phyloP scores from a whole-genome alignment of 2,113 vertebrate genomes.

The Colinus virginianus region DNA sequence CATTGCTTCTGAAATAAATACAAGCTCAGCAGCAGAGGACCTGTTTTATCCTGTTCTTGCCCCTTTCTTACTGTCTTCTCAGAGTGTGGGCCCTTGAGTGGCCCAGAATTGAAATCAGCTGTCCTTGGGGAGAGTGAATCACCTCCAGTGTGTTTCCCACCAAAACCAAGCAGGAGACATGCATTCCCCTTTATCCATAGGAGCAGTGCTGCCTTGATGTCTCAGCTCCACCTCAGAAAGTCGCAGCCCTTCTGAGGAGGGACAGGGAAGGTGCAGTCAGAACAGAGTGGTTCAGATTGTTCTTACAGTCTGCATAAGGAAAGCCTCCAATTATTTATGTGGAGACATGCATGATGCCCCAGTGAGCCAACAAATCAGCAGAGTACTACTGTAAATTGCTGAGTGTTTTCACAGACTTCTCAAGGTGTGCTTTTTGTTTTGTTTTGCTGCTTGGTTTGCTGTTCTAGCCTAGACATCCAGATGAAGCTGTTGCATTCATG shows the following conservation, averaged over 20 bases:
- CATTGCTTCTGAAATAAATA: not conserved
- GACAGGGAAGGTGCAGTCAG: not conserved
- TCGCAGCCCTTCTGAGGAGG: not conserved
- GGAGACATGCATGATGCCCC: not conserved
- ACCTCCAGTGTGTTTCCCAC: not conserved
- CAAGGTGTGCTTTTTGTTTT: not conserved
- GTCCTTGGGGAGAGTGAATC: not conserved
- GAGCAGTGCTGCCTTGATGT: not conserved
- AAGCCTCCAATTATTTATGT: not conserved
- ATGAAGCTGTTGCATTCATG: not conserved
- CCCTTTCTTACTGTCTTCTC: not conserved
- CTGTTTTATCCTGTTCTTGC: not conserved
- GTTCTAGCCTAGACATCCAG: not conserved
- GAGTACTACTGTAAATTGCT: not conserved
- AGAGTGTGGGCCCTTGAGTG: not conserved
- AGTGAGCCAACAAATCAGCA: not conserved
- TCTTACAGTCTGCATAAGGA: not conserved
- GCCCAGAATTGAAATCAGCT: not conserved
- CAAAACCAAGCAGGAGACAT: not conserved
- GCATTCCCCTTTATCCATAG: not conserved
- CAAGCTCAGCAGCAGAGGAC: not conserved
- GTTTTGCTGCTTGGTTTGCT: not conserved
- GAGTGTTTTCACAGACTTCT: not conserved
- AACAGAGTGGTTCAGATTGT: not conserved
- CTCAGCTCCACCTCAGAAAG: not conserved